phyloP scores from a whole-genome alignment of 2,113 vertebrate genomes.

The Pteruthius melanotis region DNA sequence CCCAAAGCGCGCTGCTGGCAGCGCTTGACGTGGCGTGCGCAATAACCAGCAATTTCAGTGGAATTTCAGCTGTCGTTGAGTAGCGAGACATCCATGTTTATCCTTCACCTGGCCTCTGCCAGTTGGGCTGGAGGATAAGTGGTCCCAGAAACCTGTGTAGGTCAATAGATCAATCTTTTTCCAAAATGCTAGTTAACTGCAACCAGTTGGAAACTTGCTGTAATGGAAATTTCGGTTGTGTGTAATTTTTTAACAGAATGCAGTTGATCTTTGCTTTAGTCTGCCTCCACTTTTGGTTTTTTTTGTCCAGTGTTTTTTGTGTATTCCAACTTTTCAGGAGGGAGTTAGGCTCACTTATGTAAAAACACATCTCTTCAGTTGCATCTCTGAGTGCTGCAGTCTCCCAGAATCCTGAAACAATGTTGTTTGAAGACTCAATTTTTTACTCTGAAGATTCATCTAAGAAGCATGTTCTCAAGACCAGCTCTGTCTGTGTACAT shows the following conservation, averaged over 20 bases:
- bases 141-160: conserved; percentile 38
- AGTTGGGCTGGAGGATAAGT: conserved; percentile 32
- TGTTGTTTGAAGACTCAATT: not conserved
- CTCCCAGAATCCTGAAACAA: not conserved
- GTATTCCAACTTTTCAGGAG: not conserved
- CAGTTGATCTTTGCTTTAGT: not conserved
- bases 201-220: conserved; percentile 38
- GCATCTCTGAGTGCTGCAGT: not conserved
- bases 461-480: not conserved
- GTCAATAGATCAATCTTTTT: not conserved
- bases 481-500: not conserved
- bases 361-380: not conserved
- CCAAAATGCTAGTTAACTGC: conserved; percentile 37
- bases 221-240: conserved; percentile 10
- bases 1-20: not conserved
- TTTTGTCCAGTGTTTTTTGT: not conserved
- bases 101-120: conserved; percentile 46
- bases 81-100: not conserved
- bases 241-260: not conserved
- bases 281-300: not conserved
- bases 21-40: not conserved
- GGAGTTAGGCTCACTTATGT: not conserved
- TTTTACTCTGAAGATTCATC: not conserved
- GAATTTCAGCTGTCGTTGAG: not conserved
- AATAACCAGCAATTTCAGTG: not conserved